Conservation (phyloP, 2,113 vertebrate species). For the Brevimyrus niger region DNA sequence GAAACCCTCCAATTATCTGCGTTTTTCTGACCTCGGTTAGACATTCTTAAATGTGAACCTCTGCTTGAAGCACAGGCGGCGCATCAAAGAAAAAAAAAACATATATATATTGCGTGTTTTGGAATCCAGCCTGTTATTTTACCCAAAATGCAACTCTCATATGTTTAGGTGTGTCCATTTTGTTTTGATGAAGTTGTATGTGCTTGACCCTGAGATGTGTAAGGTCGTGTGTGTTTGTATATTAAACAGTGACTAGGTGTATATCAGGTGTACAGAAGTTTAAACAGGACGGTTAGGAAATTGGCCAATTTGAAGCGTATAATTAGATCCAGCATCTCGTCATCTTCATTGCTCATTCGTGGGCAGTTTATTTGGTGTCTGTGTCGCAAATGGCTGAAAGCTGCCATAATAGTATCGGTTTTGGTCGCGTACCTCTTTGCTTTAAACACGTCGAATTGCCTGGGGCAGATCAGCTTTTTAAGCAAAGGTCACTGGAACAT, state of each 20-base stretch:
- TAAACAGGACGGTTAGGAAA: not conserved
- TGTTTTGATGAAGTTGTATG: not conserved
- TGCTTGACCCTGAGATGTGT: not conserved
- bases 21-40: not conserved
- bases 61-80: not conserved
- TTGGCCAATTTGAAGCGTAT: not conserved
- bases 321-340: not conserved
- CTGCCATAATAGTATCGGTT: slow-evolving; percentile 41
- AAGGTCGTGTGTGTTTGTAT: not conserved
- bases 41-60: not conserved
- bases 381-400: slow-evolving; percentile 22
- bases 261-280: not conserved
- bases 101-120: not conserved
- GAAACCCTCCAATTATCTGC: not conserved
- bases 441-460: slow-evolving; percentile 46
- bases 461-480: slow-evolving; percentile 38
- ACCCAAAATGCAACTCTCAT: not conserved
- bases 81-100: not conserved
- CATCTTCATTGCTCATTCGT: slow-evolving; percentile 37
- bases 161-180: not conserved
- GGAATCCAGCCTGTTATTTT: not conserved
- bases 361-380: slow-evolving; percentile 37
- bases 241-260: not conserved
- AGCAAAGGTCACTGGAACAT: slow-evolving; percentile 49
- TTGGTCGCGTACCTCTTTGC: slow-evolving; percentile 37